Evolutionary conservation across 2,888 invertebrate genomes (phyloP).

Genomic region (Caenorhabditis sinica): DNA sequence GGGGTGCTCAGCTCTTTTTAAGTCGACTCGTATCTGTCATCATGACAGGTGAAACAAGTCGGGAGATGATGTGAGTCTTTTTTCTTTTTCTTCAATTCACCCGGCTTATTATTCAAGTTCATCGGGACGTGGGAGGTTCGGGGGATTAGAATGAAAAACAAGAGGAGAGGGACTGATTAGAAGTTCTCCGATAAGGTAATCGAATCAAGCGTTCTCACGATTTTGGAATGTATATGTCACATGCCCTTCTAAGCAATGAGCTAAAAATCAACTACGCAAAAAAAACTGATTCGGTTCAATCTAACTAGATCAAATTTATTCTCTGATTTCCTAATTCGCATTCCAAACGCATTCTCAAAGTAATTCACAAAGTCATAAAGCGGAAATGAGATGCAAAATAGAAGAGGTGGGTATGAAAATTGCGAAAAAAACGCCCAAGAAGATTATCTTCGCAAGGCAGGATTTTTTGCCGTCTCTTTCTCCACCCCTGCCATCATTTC

Average conservation of each 20-base stretch:
- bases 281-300: not conserved
- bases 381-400: conserved; percentile 30
- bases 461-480: conserved; percentile 19
- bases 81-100: not conserved
- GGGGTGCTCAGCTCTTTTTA: conserved; percentile 8
- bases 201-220: conserved; percentile 7
- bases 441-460: conserved; percentile 47
- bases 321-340: conserved; percentile 1
- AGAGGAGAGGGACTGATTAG: not conserved
- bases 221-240: not conserved
- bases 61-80: conserved; percentile 21
- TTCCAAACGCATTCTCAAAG: not conserved
- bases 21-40: conserved; percentile 11
- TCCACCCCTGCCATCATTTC: conserved; percentile 11
- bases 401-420: not conserved
- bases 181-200: not conserved
- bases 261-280: conserved; percentile 8
- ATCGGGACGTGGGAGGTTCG: conserved; percentile 21
- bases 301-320: not conserved
- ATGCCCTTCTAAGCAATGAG: not conserved
- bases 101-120: conserved; percentile 15
- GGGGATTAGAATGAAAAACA: not conserved
- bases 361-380: conserved; percentile 28
- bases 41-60: conserved; percentile 32
- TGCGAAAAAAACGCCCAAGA: conserved; percentile 19